Base-by-base conservation (phyloP, 2,113 vertebrate genomes). In the Stictonetta naevosa region DNA sequence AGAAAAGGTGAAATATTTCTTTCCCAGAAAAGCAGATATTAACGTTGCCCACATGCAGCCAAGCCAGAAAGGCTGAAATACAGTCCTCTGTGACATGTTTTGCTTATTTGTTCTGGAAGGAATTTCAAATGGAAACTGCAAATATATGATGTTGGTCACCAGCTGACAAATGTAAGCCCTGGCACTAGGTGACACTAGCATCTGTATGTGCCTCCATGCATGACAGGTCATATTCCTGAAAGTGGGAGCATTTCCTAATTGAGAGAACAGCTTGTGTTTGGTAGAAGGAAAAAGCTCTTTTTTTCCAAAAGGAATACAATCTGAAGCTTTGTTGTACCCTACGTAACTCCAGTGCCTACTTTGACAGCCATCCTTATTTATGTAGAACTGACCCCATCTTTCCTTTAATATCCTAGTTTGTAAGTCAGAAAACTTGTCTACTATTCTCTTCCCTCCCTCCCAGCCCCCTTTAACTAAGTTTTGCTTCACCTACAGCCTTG, bases 21-120 rank as follows among this genome's bases (percentile, higher is more conserved):
- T n/a, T 40, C 10, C 22, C 19, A 3, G 12, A 38, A 82, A 83
- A 22, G 0, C n/a, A 56, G 38, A 4, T 12, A 14, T 29, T 6
- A 73, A 66, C 0, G 42, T 31, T 25, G 26, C 11, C 74, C 1
- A 2, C 0, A 0, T 11, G 4, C 29, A 88, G 10, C 1, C 40
- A 93, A 80, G 10, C 1, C 40, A 92, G 14, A 83, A 92, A 23
- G 18, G 2, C 40, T 40, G 40, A 40, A 48, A 46, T 26, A 33
- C 3, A 33, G 11, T 58, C 8, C 6, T 67, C 46, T 19, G 48
- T 63, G 89, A 72, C 2, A 0, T 73, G 20, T 50, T 72, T 52
- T 62, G 5, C 19, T 33, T 68, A 9, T 15, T 71, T 40, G 3
- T 58, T 86, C 56, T 64, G 42, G 10, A 83, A 84, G 31, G 74